phyloP scores from a whole-genome alignment of 2,797 vertebrate genomes.

The Alectoris magna region DNA sequence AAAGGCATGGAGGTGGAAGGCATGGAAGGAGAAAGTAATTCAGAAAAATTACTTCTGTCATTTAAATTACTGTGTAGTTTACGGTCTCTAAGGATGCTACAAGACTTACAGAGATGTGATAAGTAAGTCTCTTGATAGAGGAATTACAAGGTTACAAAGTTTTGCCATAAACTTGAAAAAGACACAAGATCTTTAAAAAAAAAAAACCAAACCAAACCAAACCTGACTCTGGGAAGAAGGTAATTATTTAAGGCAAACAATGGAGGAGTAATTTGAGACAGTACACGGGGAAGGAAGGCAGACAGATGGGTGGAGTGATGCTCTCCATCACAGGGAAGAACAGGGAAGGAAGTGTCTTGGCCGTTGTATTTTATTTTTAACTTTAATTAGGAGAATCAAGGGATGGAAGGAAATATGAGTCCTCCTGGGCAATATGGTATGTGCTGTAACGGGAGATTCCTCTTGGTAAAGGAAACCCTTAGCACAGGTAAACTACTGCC shows the following conservation, averaged over 20 bases:
- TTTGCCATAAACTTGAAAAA: not conserved
- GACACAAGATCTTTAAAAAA: not conserved
- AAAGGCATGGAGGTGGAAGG: not conserved
- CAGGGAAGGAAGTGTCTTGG: not conserved
- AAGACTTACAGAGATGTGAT: not conserved
- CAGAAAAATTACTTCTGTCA: not conserved
- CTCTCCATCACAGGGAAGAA: not conserved
- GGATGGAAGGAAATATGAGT: not conserved
- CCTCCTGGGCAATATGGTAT: not conserved
- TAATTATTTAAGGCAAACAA: slow-evolving; percentile 23
- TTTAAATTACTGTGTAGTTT: not conserved
- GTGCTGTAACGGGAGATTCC: not conserved
- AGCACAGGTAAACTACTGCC: not conserved
- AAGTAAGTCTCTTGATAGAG: not conserved
- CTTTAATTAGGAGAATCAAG: not conserved
- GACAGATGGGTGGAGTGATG: not conserved
- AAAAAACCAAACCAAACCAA: not conserved
- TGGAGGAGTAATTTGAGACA: slow-evolving; percentile 13
- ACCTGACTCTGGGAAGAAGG: not conserved
- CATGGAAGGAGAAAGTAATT: not conserved
- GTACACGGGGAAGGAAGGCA: not conserved
- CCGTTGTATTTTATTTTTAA: slow-evolving; percentile 30
- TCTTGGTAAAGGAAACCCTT: not conserved
- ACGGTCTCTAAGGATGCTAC: not conserved
- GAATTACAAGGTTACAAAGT: fast-evolving